These are phyloP conservation scores for Micropoecilia bifurca DNA, from an alignment of 2,797 vertebrate genomes.

Conservation along the genomic window DNA sequence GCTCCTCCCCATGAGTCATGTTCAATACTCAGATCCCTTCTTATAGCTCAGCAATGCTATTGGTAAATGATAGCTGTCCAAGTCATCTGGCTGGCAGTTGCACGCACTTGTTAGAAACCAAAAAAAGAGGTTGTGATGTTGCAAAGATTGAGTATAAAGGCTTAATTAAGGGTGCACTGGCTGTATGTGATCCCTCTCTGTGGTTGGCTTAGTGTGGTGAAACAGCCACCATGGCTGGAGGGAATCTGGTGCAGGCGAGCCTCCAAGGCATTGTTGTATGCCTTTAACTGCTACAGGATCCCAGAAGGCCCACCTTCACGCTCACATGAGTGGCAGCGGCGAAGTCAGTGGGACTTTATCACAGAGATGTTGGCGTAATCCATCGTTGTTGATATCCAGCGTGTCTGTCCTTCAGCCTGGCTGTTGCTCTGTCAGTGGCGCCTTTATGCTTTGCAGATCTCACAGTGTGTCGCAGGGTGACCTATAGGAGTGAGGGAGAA, in stretches of 20 bases:
- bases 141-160: conserved; percentile 28
- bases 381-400: conserved; percentile 72
- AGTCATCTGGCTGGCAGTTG: conserved; percentile 70
- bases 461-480: conserved; percentile 59
- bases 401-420: conserved; percentile 65
- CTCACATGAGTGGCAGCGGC: conserved; percentile 57
- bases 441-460: conserved; percentile 75
- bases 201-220: conserved; percentile 46
- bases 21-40: conserved; percentile 91
- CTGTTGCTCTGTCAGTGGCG: conserved; percentile 63
- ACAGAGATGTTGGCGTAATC: conserved; percentile 74
- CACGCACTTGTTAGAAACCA: conserved; percentile 68
- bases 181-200: conserved; percentile 40
- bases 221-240: conserved; percentile 59
- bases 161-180: conserved; percentile 23
- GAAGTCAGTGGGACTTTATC: conserved; percentile 74
- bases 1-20: conserved; percentile 99
- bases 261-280: conserved; percentile 69
- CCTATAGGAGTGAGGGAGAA: conserved; percentile 67
- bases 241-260: conserved; percentile 62
- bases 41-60: conserved; percentile 81
- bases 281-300: conserved; percentile 66
- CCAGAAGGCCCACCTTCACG: conserved; percentile 62
- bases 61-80: conserved; percentile 74
- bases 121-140: conserved; percentile 46